phyloP scores from a whole-genome alignment of 92 coral and sea anemone species.

The Desmophyllum pertusum region DNA sequence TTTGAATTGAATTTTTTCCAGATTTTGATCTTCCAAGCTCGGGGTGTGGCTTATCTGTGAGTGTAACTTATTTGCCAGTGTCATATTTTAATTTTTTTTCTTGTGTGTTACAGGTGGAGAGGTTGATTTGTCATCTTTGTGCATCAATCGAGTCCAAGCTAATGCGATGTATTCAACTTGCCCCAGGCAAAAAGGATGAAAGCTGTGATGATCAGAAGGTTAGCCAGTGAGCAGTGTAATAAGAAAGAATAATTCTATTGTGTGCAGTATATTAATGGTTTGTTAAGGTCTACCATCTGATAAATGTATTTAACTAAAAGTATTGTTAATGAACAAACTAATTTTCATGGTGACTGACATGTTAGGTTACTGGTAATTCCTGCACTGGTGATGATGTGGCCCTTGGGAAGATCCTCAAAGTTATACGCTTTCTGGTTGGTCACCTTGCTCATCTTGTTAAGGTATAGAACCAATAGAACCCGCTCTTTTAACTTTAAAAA shows the following conservation, averaged over 20 bases:
- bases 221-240: background rate
- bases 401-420: slow-evolving; percentile 74
- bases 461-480: slow-evolving; percentile 71
- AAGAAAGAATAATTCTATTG: background rate
- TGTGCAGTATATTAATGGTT: background rate
- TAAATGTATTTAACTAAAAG: background rate
- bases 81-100: background rate
- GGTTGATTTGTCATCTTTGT: slow-evolving; percentile 69
- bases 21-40: no score
- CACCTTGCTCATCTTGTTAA: slow-evolving; percentile 85
- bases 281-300: background rate
- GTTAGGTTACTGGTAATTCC: slow-evolving; percentile 7
- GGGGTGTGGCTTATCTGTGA: no score
- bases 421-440: slow-evolving; percentile 85
- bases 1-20: no score
- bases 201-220: slow-evolving; percentile 25
- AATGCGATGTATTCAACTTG: slow-evolving; percentile 66
- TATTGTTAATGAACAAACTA: no score
- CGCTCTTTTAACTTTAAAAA: no score
- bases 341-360: no score
- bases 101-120: slow-evolving; percentile 22
- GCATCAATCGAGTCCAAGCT: slow-evolving; percentile 76
- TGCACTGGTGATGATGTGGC: slow-evolving; percentile 59
- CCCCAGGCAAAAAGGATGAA: slow-evolving; percentile 27
- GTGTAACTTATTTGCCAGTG: no score